These are phyloP conservation scores for Drosophila vallismaia DNA, from an alignment of 2,888 invertebrate species.

Conservation along the genomic window DNA sequence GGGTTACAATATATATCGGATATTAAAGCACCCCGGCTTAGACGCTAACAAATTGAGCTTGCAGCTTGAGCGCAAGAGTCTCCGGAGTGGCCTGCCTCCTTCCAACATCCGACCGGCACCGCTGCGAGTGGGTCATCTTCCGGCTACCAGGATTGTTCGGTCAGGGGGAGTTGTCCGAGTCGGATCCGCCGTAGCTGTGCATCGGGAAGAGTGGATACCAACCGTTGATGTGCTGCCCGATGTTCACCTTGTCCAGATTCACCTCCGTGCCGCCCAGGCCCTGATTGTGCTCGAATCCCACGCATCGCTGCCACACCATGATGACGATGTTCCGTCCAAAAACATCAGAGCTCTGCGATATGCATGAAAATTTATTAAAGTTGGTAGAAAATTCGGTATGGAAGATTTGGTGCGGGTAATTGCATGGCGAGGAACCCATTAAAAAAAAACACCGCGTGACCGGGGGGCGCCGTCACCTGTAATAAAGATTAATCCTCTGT, in stretches of 20 bases:
- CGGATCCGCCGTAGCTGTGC: slow-evolving; percentile 91
- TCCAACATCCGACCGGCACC: slow-evolving; percentile 54
- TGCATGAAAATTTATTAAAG: slow-evolving; percentile 59
- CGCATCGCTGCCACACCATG: slow-evolving; percentile 96
- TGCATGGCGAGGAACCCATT: slow-evolving; percentile 23
- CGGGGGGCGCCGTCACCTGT: slow-evolving; percentile 4
- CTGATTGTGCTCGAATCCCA: slow-evolving; percentile 93
- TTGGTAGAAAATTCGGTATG: slow-evolving; percentile 49
- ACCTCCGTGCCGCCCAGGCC: slow-evolving; percentile 94
- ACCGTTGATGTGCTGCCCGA: slow-evolving; percentile 92
- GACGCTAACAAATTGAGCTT: slow-evolving; percentile 75
- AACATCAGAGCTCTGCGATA: slow-evolving; percentile 88
- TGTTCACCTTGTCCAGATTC: slow-evolving; percentile 90
- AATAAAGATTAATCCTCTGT: slow-evolving; percentile 13
- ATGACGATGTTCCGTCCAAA: slow-evolving; percentile 93
- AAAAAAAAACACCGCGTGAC: slow-evolving; percentile 25
- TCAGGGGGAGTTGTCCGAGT: slow-evolving; percentile 84
- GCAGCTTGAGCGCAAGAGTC: slow-evolving; percentile 45
- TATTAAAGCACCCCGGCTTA: slow-evolving; percentile 44
- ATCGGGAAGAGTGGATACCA: slow-evolving; percentile 97
- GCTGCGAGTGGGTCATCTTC: slow-evolving; percentile 25
- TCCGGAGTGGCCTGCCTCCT: slow-evolving; percentile 55
- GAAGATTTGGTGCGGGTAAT: slow-evolving; percentile 52
- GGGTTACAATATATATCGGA: slow-evolving; percentile 10
- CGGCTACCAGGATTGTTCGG: slow-evolving; percentile 77